Percentiles rank a stretch among this genome's conserved stretches.
These are phyloP conservation scores for Mongoloraphidia duomilia DNA, from an alignment of 2,888 invertebrate genomes.

Conservation along the genomic window DNA sequence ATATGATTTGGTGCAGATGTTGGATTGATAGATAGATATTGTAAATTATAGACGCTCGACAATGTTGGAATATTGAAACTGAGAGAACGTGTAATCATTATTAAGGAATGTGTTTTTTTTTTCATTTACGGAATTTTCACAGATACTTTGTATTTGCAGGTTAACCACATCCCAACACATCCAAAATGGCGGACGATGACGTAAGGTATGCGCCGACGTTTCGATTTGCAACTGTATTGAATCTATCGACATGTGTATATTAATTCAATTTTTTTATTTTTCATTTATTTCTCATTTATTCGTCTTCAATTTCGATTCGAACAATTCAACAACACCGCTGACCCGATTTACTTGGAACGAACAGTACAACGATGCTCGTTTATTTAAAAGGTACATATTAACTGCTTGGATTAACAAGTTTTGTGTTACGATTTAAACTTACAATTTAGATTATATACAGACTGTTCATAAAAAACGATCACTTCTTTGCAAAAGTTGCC, in stretches of 20 bases:
- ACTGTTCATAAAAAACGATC: too few relatives aligned
- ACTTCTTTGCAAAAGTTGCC: too few relatives aligned
- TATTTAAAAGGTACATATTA: slow-evolving; percentile 14
- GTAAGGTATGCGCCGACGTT: slow-evolving; percentile 59
- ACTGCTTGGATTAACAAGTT: slow-evolving; percentile 7
- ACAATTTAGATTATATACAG: slow-evolving; percentile 6
- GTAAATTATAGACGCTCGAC: neutral
- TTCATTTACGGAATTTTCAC: neutral
- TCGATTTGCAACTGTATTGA: slow-evolving; percentile 7
- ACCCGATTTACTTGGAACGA: neutral
- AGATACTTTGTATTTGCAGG: slow-evolving; percentile 4
- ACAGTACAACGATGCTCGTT: slow-evolving; percentile 2
- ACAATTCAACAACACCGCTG: neutral
- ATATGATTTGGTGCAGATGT: too few relatives aligned
- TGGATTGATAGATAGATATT: neutral
- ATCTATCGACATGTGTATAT: slow-evolving; percentile 8
- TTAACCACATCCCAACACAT: slow-evolving; percentile 30
- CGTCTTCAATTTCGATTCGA: slow-evolving; percentile 3
- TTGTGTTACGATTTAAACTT: slow-evolving; percentile 12
- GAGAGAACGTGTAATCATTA: too few relatives aligned
- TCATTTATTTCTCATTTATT: slow-evolving; percentile 9
- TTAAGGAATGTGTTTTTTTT: neutral
- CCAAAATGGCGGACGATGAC: slow-evolving; percentile 87
- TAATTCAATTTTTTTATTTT: slow-evolving; percentile 8
- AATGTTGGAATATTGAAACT: neutral